phyloP scores from a whole-genome alignment of 1,140 invertebrate genomes.

The Calliphora vicina region DNA sequence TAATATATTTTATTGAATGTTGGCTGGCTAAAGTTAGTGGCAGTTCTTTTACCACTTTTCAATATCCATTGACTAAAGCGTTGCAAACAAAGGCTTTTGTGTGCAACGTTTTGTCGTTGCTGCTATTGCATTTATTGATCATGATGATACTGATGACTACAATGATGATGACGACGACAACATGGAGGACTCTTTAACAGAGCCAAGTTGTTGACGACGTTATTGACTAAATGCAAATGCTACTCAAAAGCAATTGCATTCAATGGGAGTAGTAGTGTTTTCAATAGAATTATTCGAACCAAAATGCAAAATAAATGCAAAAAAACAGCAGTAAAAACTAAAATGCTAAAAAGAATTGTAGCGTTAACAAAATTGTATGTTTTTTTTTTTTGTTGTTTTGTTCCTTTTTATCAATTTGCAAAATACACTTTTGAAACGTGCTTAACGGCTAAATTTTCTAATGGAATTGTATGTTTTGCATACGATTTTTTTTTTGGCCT shows the following conservation, averaged over 20 bases:
- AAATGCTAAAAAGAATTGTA: neutral
- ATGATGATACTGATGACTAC: neutral
- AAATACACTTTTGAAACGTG: slow-evolving; percentile 1
- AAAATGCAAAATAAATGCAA: neutral
- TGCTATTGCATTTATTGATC: neutral
- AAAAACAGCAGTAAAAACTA: neutral
- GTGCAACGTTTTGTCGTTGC: neutral
- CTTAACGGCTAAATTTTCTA: slow-evolving; percentile 30
- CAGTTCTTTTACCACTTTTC: neutral
- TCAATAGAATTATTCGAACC: neutral
- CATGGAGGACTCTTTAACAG: neutral
- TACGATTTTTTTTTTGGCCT: neutral
- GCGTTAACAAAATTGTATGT: neutral
- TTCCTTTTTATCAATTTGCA: neutral
- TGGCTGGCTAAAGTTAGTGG: neutral
- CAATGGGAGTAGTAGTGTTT: neutral
- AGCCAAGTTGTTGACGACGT: slow-evolving; percentile 1
- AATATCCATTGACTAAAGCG: neutral
- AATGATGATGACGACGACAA: neutral
- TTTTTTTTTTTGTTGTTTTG: too few species aligned
- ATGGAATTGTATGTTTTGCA: slow-evolving; percentile 28
- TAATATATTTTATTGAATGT: neutral
- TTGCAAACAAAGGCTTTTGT: neutral
- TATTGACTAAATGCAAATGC: slow-evolving; percentile 34
- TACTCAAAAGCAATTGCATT: slow-evolving; percentile 32